Base-by-base conservation (phyloP, 2,113 vertebrate species). In the Notarius quadriscutis region DNA sequence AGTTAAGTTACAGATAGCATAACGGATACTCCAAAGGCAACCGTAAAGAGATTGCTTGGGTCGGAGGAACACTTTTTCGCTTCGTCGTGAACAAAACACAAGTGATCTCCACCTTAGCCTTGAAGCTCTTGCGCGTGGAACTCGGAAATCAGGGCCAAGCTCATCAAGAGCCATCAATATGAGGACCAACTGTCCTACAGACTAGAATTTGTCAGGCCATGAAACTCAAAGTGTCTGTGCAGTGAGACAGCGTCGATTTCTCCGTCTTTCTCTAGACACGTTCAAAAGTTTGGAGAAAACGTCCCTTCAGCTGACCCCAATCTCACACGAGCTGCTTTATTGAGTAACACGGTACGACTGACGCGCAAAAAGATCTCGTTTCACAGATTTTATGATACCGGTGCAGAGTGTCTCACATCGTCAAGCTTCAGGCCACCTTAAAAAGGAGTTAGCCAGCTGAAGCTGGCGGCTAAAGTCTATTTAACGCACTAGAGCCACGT, bases 401-500 rank as follows among this genome's bases (percentile, higher is more conserved):
- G 5, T 55, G 7, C 25, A 51, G 74, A 72, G 72, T 50, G 71
- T 48, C 48, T 78, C 4, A 18, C 5, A n/a, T 69, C 15, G 48
- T 50, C 72, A 18, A 85, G 67, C 90, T 50, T 83, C 78, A 81
- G 90, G 91, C 91, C 87, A 86, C 89, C 91, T 88, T 87, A 93
- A 84, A 88, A 87, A 84, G 81, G 80, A 89, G 87, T 88, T 87
- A 89, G 74, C 57, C 86, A 77, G 65, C 75, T 57, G 87, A 48
- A 65, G 22, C 60, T 51, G 53, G 53, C 17, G 75, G 84, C 65
- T 53, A 84, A 89, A 90, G 89, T 86, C 89, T 85, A 88, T 91
- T 90, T 90, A 90, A 90, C 85, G 81, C 85, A 11, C 86, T 50
- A 51, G 2, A 83, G 65, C 60, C 17, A 0, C 75, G 81, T 67